Base-by-base conservation (phyloP, 2,113 vertebrate species). In the Connochaetes taurinus region DNA sequence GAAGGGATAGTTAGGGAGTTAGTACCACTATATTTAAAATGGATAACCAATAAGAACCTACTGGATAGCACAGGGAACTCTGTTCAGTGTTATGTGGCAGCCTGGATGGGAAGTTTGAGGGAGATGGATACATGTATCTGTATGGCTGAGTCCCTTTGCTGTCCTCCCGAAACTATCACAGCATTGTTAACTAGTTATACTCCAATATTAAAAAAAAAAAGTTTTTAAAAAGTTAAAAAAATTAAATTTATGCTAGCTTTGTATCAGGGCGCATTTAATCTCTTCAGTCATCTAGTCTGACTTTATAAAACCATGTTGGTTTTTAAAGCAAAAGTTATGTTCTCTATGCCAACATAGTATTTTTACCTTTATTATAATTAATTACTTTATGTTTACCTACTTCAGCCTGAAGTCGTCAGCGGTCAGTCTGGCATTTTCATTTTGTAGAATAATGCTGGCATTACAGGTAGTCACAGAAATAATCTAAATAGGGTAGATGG, bases 341-440 rank as follows among this genome's bases (percentile, higher is more conserved):
- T 95, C 27, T 76, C 76, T 55, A 81, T 27, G 71, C 14, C 14
- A 40, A 14, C 2, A 10, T 25, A 19, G 78, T 55, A 40, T 53
- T 85, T 96, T 87, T 45, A 76, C 58, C 31, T 87, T 64, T 45
- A 74, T n/a, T 80, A 33, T 55, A 80, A 90, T 58, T 8, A 58
- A 57, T 55, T 29, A 47, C 12, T 31, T 55, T 47, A 58, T 60
- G 62, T 92, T 64, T 47, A 98, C 99, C 97, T 98, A 99, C 99
- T 99, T 99, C 94, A 99, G 96, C 89, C 98, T 99, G 98, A 99
- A 99, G 98, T 99, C 99, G 1, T 99, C 99, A 0, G 99, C 99
- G 0, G 99, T 98, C 97, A 99, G 98, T 92, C 98, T 98, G 95
- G 99, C 99, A 0, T 99, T 99, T 98, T 99, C 99, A 0, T 98